phyloP scores from a whole-genome alignment of 2,888 invertebrate genomes.

The Limulus polyphemus region DNA sequence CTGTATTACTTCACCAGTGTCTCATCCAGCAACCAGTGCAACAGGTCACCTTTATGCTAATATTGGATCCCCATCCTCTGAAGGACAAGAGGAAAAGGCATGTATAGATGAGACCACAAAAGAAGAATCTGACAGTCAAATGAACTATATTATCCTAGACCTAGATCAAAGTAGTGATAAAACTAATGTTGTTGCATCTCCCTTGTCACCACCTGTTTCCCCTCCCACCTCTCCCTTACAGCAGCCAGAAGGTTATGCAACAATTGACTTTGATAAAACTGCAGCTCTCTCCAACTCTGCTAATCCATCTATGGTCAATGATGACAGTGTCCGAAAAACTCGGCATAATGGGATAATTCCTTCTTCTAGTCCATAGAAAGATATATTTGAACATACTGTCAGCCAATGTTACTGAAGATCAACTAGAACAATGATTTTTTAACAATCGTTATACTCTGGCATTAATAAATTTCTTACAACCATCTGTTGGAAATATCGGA shows the following conservation, averaged over 20 bases:
- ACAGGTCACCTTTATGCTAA: constrained; percentile 27
- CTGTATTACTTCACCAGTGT: constrained; percentile 22
- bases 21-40: constrained; percentile 15
- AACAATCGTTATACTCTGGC: too few relatives aligned
- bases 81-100: constrained; percentile 6
- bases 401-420: too few relatives aligned
- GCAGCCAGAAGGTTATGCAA: constrained; percentile 54
- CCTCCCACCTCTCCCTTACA: constrained; percentile 15
- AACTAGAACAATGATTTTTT: too few relatives aligned
- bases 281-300: constrained; percentile 49
- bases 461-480: too few relatives aligned
- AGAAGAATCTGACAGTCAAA: constrained; percentile 7
- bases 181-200: constrained; percentile 15
- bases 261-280: constrained; percentile 88
- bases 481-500: too few relatives aligned
- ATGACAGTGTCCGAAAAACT: constrained; percentile 2
- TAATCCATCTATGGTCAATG: constrained; percentile 8
- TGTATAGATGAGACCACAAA: not conserved
- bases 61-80: constrained; percentile 12
- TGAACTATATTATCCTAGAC: constrained; percentile 10
- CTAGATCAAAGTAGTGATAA: constrained; percentile 12
- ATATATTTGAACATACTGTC: too few relatives aligned
- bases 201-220: constrained; percentile 28
- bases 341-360: constrained; percentile 3
- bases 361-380: not conserved